phyloP scores from a whole-genome alignment of 2,113 vertebrate genomes.

The Onychostoma macrolepis region DNA sequence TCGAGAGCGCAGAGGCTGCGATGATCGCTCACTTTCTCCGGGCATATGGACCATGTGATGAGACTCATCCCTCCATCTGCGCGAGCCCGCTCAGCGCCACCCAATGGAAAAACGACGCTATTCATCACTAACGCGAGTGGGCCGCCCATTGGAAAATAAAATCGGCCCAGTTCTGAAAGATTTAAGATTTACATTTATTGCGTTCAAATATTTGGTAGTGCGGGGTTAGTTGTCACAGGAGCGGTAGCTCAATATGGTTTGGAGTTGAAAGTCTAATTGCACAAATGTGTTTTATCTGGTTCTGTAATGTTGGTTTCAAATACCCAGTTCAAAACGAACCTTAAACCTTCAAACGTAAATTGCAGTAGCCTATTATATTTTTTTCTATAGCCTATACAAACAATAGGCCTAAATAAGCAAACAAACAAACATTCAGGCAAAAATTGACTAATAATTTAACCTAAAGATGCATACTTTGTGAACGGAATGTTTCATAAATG shows the following conservation, averaged over 20 bases:
- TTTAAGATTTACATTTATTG: neutral
- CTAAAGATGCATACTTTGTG: neutral
- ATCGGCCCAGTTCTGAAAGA: neutral
- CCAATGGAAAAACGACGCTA: constrained; percentile 45
- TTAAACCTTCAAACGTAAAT: neutral
- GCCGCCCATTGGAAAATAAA: neutral
- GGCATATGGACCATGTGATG: constrained; percentile 68
- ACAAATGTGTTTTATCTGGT: neutral
- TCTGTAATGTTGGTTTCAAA: neutral
- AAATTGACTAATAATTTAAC: neutral
- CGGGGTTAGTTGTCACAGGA: neutral
- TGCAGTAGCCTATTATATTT: neutral
- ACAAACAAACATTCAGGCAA: neutral
- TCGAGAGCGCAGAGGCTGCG: constrained; percentile 49
- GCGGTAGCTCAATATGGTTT: neutral
- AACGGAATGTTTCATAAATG: neutral
- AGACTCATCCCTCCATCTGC: constrained; percentile 55
- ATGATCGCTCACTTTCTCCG: constrained; percentile 61
- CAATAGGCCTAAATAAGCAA: neutral
- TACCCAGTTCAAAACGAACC: too few relatives aligned
- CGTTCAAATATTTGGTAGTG: neutral
- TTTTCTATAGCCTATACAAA: neutral
- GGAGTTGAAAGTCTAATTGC: neutral
- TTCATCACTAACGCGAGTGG: neutral
- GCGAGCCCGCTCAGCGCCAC: constrained; percentile 58